These are phyloP conservation scores for Zaprionus lineosus DNA, from an alignment of 2,888 invertebrate genomes.

Conservation along the genomic window DNA sequence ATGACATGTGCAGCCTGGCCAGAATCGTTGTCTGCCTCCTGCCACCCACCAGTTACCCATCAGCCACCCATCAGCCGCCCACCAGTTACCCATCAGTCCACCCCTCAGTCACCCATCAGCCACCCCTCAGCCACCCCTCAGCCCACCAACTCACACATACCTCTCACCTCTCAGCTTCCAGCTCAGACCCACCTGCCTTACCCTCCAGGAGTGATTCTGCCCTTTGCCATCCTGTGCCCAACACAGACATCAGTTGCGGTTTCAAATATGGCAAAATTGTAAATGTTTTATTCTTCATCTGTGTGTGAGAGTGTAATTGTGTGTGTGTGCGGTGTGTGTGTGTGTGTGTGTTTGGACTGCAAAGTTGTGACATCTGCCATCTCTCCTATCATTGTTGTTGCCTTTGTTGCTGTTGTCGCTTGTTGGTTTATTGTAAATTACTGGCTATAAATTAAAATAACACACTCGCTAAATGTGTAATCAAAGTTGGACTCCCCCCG, in stretches of 20 bases:
- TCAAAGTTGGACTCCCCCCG: constrained; percentile 42
- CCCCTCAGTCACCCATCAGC: not conserved
- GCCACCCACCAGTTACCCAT: not conserved
- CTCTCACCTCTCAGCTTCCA: too few relatives aligned
- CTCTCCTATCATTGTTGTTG: constrained; percentile 32
- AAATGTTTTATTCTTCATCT: constrained; percentile 53
- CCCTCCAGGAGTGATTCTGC: too few relatives aligned
- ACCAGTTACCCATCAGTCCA: too few relatives aligned
- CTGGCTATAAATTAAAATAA: constrained; percentile 70
- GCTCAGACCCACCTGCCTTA: not conserved
- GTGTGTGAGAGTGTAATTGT: too few relatives aligned
- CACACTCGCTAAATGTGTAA: constrained; percentile 72
- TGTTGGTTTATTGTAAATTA: constrained; percentile 61
- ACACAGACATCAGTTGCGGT: constrained; percentile 59
- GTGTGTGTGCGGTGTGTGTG: too few relatives aligned
- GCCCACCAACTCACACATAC: too few relatives aligned
- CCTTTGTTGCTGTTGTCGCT: constrained; percentile 31
- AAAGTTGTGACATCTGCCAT: constrained; percentile 42
- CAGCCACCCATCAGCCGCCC: too few relatives aligned
- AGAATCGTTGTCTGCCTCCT: constrained; percentile 26
- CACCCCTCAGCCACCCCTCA: too few relatives aligned
- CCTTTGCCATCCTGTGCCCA: too few relatives aligned
- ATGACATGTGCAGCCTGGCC: constrained; percentile 50
- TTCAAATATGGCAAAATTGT: constrained; percentile 75
- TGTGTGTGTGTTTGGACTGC: constrained; percentile 7